These are phyloP conservation scores for Perizoma flavofasciatum DNA, from an alignment of 2,888 invertebrate genomes.

Conservation along the genomic window DNA sequence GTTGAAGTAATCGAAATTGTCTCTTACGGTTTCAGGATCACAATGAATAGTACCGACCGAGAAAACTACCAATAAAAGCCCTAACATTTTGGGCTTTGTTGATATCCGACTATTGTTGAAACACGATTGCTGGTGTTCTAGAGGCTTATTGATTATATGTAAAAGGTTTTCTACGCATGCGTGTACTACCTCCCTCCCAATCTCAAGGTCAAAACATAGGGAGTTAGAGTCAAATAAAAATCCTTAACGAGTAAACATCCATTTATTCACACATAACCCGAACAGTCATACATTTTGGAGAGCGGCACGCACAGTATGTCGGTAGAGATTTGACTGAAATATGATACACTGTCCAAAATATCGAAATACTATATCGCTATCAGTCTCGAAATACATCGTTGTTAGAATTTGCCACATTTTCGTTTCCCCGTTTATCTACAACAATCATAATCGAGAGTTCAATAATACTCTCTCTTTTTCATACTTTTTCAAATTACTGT, in stretches of 20 bases:
- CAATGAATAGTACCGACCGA: conserved; percentile 57
- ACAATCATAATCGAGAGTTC: conserved; percentile 39
- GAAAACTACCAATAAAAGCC: conserved; percentile 53
- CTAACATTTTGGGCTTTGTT: conserved; percentile 69
- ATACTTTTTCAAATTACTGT: conserved; percentile 49
- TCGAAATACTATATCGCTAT: conserved; percentile 73
- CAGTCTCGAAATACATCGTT: conserved; percentile 78
- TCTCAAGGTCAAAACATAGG: conserved; percentile 59
- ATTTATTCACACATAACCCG: conserved; percentile 64
- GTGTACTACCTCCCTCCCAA: conserved; percentile 50
- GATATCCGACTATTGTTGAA: conserved; percentile 55
- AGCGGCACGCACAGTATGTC: conserved; percentile 40
- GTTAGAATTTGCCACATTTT: conserved; percentile 61
- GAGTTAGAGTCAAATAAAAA: conserved; percentile 52
- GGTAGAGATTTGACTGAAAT: conserved; percentile 43
- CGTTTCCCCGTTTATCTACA: conserved; percentile 38
- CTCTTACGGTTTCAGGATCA: conserved; percentile 77
- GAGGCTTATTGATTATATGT: conserved; percentile 65
- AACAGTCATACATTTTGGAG: conserved; percentile 56
- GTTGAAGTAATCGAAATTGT: conserved; percentile 76
- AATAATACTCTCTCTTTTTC: conserved; percentile 22
- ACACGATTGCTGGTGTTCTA: conserved; percentile 51
- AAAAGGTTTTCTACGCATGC: conserved; percentile 64
- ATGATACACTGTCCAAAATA: conserved; percentile 48
- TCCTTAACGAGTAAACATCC: conserved; percentile 53